Evolutionary conservation across 2,797 vertebrate species (phyloP), one percentile per base, ranked within the genome.

Genomic region (Podarcis lilfordi): DNA sequence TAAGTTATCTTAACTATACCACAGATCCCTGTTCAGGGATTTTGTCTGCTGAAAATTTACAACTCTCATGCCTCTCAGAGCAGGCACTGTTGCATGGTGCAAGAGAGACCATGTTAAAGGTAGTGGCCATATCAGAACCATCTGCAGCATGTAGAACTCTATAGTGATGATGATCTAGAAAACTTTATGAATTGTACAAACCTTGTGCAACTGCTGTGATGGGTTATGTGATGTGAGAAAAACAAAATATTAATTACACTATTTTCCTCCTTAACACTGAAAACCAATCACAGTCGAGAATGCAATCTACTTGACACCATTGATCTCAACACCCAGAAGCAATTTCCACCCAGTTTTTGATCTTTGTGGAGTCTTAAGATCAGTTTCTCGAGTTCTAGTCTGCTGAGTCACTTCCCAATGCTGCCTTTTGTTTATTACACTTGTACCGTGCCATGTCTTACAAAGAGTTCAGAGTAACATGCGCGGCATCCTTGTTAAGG

Each of bases 251-350:
- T 64, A 76, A 45, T 59, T 32, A 29, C 3, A 69, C 13, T 10
- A 55, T 13, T 25, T 35, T 81, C 23, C 17, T 3, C 55, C 25
- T n/a, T 76, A 76, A 68, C 21, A 68, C 2, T 83, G 77, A 64
- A 23, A 64, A 64, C 61, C 35, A 75, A 40, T 74, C 35, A 74
- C 68, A 43, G 77, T 84, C 84, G 86, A 88, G 92, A 93, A 86
- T 93, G 91, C 91, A 86, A 94, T 95, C 92, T 95, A 0, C 0
- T 82, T 92, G 93, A 94, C 92, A 84, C 88, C 86, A 95, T 92
- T 92, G 92, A 95, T 95, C 82, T 89, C 77, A 83, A 82, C 90
- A 59, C 80, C 80, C 93, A 86, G 81, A 95, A 85, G 90, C 77
- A 90, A 71, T 50, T 80, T 77, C 68, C 92, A 91, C 92, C 88